Base-by-base conservation (phyloP, 2,888 invertebrate species). In the Leucozona laternaria region DNA sequence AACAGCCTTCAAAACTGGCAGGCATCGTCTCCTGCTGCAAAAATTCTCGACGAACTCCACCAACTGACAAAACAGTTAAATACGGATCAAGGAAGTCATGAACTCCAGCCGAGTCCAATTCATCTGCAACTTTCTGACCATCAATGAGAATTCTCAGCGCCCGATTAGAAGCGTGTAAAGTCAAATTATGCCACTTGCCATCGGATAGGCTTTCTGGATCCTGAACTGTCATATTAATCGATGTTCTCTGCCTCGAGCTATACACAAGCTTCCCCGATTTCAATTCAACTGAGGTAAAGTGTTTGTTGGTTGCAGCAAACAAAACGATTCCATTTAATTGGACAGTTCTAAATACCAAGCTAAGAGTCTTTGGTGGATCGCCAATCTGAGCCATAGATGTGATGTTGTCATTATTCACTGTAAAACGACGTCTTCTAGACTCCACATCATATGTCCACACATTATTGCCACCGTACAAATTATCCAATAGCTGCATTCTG, bases 61-160 rank as follows among this genome's bases (percentile, higher is more conserved):
- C 98, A 50, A 98, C 92, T 3, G 96, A 95, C 73, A 98, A 92
- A 5, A 95, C 94, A 0, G 96, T 96, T 66, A 98, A 93, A 90
- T 98, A 97, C 0, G 98, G 97, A 92, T 98, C 98, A 43, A 98
- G 94, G 91, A 98, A 98, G 91, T 98, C 97, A 91, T 98, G 98
- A 0, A 97, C 96, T 4, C 97, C 96, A 15, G 96, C 96, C 0
- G 96, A 94, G 90, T 98, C 97, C 5, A 98, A 93, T 91, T 97
- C 97, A 90, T 98, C 97, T 0, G 97, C 97, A 1, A 96, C 94
- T 88, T 95, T 94, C 37, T 92, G 92, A 25, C 94, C 95, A 91
- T 98, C 97, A 4, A 98, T 93, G 50, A 96, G 92, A 22, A 98
- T 91, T 79, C 95, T 94, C 43, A 98, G 93, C 8, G 95, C 95